These are phyloP conservation scores for Nipponia nippon DNA, from an alignment of 2,113 vertebrate genomes.

Conservation along the genomic window DNA sequence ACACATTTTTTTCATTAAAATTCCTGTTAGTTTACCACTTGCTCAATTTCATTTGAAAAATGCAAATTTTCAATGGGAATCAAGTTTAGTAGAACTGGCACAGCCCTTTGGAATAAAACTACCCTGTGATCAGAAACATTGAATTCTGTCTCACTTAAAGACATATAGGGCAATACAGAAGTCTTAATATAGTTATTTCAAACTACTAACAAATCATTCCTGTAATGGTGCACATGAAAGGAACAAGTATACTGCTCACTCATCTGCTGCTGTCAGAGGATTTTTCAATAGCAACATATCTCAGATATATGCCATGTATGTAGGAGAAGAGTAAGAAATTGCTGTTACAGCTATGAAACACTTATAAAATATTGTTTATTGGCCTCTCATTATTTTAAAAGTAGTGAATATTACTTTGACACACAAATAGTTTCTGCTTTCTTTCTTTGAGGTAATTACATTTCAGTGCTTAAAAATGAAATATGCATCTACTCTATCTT, in stretches of 20 bases:
- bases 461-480: background rate
- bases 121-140: background rate
- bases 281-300: background rate
- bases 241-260: background rate
- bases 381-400: background rate
- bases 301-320: background rate
- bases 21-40: background rate
- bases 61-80: background rate
- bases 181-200: background rate
- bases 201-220: background rate
- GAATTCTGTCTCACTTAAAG: background rate
- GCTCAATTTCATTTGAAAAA: background rate
- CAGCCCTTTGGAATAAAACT: background rate
- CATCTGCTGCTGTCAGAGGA: background rate
- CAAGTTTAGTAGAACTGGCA: background rate
- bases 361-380: background rate
- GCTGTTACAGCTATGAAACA: background rate
- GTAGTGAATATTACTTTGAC: background rate
- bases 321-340: background rate
- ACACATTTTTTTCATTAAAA: background rate
- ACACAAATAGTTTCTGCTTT: background rate
- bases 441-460: background rate
- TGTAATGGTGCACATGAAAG: background rate
- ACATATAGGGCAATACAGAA: background rate
- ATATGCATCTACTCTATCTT: background rate